Base-by-base conservation (phyloP, 2,113 vertebrate species). In the Misgurnus anguillicaudatus region DNA sequence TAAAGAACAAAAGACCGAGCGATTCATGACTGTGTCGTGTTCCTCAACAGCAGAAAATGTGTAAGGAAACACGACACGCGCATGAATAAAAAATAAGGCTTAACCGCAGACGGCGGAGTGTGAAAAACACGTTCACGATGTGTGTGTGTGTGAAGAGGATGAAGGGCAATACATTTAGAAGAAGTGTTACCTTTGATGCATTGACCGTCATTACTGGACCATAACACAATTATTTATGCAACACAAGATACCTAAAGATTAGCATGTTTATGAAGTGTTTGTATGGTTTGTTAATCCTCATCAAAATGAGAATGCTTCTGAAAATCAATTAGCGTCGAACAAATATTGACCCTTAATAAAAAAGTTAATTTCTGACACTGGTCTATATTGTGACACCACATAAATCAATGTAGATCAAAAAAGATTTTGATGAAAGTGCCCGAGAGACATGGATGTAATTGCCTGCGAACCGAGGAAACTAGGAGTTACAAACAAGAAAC, bases 11-110 rank as follows among this genome's bases (percentile, higher is more conserved):
- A 45, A 74, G 61, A 39, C 36, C 53, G 51, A 51, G 17, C 45
- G 21, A 65, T 63, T 64, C n/a, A 8, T 11, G 69, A 58, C 62
- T 47, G 21, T 6, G 19, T 55, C 16, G 5, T 14, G 51, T 62
- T 47, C 13, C 42, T 4, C 9, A 57, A 66, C 1, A 19, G 5
- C 64, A 51, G 31, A 9, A 58, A 66, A 79, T n/a, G 42, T 17
- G 39, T 57, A 64, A 70, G 61, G 39, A 62, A 74, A 78, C 74
- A 81, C 73, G 74, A 68, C 74, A 78, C 73, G 65, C 51, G 51
- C 69, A 58, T 79, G 66, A 83, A 83, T 83, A 74, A 79, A 60
- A 51, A 61, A 81, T 76, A 51, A 79, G 61, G 65, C 70, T 68
- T 76, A 83, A 83, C n/a, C 21, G 60, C 17, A 31, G 3, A 75